Evolutionary conservation across 2,113 vertebrate genomes (phyloP).

Genomic region (Chloropsis cyanopogon): DNA sequence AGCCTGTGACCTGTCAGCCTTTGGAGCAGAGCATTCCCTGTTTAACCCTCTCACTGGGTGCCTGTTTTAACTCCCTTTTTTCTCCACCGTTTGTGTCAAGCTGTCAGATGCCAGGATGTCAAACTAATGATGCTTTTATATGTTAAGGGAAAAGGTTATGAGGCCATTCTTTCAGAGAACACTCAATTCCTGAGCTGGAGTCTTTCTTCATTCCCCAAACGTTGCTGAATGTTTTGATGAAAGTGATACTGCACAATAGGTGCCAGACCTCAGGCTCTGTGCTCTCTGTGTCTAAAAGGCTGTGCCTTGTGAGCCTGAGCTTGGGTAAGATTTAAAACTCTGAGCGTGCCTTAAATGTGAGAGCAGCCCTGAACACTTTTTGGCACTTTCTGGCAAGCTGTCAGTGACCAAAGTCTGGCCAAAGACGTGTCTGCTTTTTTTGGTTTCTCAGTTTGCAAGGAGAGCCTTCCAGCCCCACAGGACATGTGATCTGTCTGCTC

Average conservation of each 20-base stretch:
- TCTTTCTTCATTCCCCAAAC: not conserved
- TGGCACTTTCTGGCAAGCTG: not conserved
- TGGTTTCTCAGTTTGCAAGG: not conserved
- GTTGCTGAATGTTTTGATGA: not conserved
- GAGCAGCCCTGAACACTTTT: not conserved
- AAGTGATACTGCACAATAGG: not conserved
- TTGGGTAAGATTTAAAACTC: not conserved
- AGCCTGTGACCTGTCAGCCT: not conserved
- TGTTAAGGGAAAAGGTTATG: not conserved
- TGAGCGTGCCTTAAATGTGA: not conserved
- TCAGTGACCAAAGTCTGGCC: conserved; percentile 6
- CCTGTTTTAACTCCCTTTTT: not conserved
- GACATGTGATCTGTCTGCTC: not conserved
- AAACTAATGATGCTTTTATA: not conserved
- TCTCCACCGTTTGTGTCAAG: not conserved
- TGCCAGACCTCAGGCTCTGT: not conserved
- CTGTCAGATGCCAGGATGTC: conserved; percentile 9
- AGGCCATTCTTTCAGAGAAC: not conserved
- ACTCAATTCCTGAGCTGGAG: not conserved
- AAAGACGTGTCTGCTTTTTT: not conserved
- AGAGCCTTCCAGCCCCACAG: not conserved
- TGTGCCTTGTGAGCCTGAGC: not conserved
- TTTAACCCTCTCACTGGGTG: not conserved
- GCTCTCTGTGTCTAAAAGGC: not conserved
- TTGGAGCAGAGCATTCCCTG: not conserved